Evolutionary conservation across 2,113 vertebrate species (phyloP).

Genomic region (Xenus cinereus): DNA sequence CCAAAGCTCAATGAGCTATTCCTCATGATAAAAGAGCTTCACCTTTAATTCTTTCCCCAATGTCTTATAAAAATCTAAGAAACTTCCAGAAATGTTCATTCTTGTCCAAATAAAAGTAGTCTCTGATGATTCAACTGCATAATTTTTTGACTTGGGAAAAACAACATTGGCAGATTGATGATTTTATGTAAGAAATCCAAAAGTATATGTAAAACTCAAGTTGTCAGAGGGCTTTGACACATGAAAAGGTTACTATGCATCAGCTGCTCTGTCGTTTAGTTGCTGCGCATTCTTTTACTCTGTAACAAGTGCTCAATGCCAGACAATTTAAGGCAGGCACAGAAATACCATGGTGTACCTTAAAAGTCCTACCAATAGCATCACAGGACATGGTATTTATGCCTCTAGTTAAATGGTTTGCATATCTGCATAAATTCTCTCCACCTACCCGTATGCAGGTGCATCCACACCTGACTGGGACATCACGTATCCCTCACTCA

Average conservation of each 20-base stretch:
- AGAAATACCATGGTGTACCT: background rate
- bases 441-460: background rate
- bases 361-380: background rate
- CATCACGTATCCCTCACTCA: background rate
- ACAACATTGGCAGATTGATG: background rate
- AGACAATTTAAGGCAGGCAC: background rate
- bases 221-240: constrained; percentile 10
- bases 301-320: background rate
- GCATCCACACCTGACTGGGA: background rate
- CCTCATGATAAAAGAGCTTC: background rate
- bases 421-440: background rate
- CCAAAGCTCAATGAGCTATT: background rate
- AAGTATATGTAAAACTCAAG: constrained; percentile 20
- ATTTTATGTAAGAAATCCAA: constrained; percentile 23
- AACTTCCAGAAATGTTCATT: background rate
- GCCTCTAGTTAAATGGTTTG: background rate
- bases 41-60: background rate
- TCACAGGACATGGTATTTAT: background rate
- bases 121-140: background rate
- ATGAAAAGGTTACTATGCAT: background rate
- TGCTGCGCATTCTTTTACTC: background rate
- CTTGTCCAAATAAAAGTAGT: background rate
- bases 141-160: background rate
- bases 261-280: background rate
- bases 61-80: background rate